A percentile compares a stretch with the other conserved stretches of the same genome.
Conservation (phyloP, 2,888 invertebrate species). For the Furcula furcula region DNA sequence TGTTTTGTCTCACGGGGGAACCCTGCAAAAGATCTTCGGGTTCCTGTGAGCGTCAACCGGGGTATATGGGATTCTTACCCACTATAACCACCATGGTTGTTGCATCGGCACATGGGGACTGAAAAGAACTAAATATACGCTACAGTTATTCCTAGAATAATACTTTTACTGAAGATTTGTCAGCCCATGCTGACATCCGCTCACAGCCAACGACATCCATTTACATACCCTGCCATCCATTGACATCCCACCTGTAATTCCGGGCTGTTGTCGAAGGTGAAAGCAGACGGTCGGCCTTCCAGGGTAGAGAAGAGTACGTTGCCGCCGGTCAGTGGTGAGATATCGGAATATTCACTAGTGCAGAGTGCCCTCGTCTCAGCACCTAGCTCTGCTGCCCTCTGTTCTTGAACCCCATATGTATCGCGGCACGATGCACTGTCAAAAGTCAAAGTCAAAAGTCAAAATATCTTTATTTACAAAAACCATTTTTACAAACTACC, state of each 20-base stretch:
- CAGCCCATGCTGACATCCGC: too few relatives aligned
- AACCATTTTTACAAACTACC: too few relatives aligned
- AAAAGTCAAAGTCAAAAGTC: neutral
- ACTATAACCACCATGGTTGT: too few relatives aligned
- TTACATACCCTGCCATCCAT: neutral
- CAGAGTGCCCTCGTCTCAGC: slow-evolving; percentile 97
- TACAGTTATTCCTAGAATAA: too few relatives aligned
- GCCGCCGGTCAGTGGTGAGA: slow-evolving; percentile 96
- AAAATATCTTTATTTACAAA: too few relatives aligned
- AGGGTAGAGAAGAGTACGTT: slow-evolving; percentile 97
- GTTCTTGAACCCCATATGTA: slow-evolving; percentile 93
- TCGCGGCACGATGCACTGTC: slow-evolving; percentile 94
- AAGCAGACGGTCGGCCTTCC: slow-evolving; percentile 96
- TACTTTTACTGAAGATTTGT: too few relatives aligned
- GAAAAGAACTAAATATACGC: too few relatives aligned
- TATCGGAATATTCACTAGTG: slow-evolving; percentile 98
- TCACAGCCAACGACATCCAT: neutral
- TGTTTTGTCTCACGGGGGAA: too few relatives aligned
- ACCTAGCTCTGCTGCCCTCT: slow-evolving; percentile 85
- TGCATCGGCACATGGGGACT: too few relatives aligned
- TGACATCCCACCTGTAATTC: slow-evolving; percentile 88
- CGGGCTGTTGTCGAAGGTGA: slow-evolving; percentile 93
- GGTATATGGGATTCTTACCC: too few relatives aligned
- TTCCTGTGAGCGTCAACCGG: too few relatives aligned
- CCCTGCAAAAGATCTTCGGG: too few relatives aligned